These are phyloP conservation scores for Elymnias hypermnestra DNA, from an alignment of 1,140 invertebrate species.

Conservation along the genomic window DNA sequence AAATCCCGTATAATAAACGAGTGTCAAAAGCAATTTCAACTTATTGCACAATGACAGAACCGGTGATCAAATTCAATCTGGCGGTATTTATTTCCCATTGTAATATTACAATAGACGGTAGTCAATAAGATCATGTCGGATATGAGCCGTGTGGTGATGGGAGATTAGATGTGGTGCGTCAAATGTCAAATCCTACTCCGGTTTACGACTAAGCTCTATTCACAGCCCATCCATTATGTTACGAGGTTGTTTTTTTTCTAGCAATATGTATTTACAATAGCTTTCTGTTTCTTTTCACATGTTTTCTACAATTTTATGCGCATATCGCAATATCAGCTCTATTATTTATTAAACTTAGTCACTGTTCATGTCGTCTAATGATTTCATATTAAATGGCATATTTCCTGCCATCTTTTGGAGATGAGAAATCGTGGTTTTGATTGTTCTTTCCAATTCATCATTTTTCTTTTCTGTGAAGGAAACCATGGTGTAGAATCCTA, in stretches of 20 bases:
- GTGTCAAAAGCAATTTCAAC: slow-evolving; percentile 7
- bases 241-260: slow-evolving; percentile 5
- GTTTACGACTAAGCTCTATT: slow-evolving; percentile 21
- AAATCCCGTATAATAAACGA: slow-evolving; percentile 3
- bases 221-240: slow-evolving; percentile 14
- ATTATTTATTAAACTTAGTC: too few relatives aligned
- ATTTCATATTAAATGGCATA: too few relatives aligned
- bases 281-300: too few relatives aligned
- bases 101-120: slow-evolving; percentile 26
- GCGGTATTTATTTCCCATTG: slow-evolving; percentile 23
- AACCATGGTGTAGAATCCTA: too few relatives aligned
- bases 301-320: too few relatives aligned
- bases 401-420: too few relatives aligned
- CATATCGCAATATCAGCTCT: too few relatives aligned
- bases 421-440: too few relatives aligned
- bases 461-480: too few relatives aligned
- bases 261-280: not conserved
- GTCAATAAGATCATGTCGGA: slow-evolving; percentile 28
- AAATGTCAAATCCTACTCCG: slow-evolving; percentile 23
- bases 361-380: too few relatives aligned
- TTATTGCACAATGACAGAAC: slow-evolving; percentile 2
- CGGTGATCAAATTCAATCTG: not conserved
- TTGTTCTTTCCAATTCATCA: too few relatives aligned
- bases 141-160: slow-evolving; percentile 25
- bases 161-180: slow-evolving; percentile 28